Evolutionary conservation across 2,113 vertebrate species (phyloP), one percentile per base, ranked within the genome.

Genomic region (Shinisaurus crocodilurus): DNA sequence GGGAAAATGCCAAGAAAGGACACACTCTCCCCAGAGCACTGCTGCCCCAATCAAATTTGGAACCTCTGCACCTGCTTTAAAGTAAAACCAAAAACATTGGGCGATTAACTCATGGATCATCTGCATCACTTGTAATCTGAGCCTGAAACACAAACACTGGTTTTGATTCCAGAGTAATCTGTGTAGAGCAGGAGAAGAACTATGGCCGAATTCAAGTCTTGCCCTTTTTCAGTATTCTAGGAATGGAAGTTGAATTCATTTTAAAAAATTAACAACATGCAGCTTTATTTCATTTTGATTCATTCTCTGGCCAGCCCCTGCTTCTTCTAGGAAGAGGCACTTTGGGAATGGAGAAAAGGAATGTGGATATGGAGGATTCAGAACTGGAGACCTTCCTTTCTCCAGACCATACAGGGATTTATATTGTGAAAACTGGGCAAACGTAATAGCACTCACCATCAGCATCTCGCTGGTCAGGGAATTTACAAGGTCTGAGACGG

Each of bases 401-500:
- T 69, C 40, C 37, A 76, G 25, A 48, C 40, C 34, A 54, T n/a
- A 50, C 4, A 63, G 40, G 27, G 18, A 70, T 32, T 27, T 9
- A n/a, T 54, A 40, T 27, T 80, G 29, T 72, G 50, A 43, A n/a
- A 54, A 16, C 18, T 3, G 45, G 65, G 1, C 27, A 1, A 0
- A 54, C 1, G 1, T 32, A 69, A 16, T 1, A n/a, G 5, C 86
- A 95, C 98, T 97, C 98, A 99, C 99, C 99, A 99, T 99, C 72
- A 99, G 98, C 99, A 99, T 99, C 97, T 99, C 99, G 85, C 99
- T 99, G 93, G 99, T 99, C 93, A 99, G 97, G 79, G 99, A 99
- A 96, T 99, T 99, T 95, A 98, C 99, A 80, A 99, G 97, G 95
- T 99, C 99, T 0, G 99, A 98, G 84, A 99, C 98, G 0, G 99